These are phyloP conservation scores for Chlorocebus sabaeus DNA, from an alignment of 2,113 vertebrate species.

Conservation along the genomic window DNA sequence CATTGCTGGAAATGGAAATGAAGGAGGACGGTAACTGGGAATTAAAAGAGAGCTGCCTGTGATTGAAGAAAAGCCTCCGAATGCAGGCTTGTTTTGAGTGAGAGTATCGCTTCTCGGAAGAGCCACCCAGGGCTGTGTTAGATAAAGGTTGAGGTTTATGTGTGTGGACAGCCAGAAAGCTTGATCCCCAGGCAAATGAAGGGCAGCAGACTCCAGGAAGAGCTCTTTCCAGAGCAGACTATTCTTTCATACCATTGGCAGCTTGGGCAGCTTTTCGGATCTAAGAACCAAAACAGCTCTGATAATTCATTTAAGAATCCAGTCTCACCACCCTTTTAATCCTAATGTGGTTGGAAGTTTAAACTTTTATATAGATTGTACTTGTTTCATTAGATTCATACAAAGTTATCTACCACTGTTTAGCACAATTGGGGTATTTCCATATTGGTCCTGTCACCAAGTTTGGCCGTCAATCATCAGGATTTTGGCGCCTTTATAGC, in stretches of 20 bases:
- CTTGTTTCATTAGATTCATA: slow-evolving; percentile 39
- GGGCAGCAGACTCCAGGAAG: background rate
- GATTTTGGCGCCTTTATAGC: slow-evolving; percentile 79
- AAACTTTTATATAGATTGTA: slow-evolving; percentile 13
- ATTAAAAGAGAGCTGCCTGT: slow-evolving; percentile 51
- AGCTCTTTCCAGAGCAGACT: slow-evolving; percentile 13
- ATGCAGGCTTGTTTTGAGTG: background rate
- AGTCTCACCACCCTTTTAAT: slow-evolving; percentile 19
- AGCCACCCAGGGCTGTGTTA: background rate
- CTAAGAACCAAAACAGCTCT: slow-evolving; percentile 40
- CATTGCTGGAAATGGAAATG: slow-evolving; percentile 84
- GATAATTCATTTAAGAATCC: slow-evolving; percentile 61
- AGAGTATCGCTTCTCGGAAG: slow-evolving; percentile 1
- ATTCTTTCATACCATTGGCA: background rate
- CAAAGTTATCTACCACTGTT: slow-evolving; percentile 46
- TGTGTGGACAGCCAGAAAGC: slow-evolving; percentile 50
- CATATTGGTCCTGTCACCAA: slow-evolving; percentile 56
- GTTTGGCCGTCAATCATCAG: slow-evolving; percentile 67
- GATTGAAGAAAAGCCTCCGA: slow-evolving; percentile 43
- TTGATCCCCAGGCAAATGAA: background rate
- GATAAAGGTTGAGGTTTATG: slow-evolving; percentile 45
- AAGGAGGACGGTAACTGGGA: slow-evolving; percentile 64
- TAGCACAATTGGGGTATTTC: slow-evolving; percentile 59
- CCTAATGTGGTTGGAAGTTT: slow-evolving; percentile 50
- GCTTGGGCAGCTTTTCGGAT: slow-evolving; percentile 54